These are phyloP conservation scores for Herminia tarsipennalis DNA, from an alignment of 2,888 invertebrate species.

Conservation along the genomic window DNA sequence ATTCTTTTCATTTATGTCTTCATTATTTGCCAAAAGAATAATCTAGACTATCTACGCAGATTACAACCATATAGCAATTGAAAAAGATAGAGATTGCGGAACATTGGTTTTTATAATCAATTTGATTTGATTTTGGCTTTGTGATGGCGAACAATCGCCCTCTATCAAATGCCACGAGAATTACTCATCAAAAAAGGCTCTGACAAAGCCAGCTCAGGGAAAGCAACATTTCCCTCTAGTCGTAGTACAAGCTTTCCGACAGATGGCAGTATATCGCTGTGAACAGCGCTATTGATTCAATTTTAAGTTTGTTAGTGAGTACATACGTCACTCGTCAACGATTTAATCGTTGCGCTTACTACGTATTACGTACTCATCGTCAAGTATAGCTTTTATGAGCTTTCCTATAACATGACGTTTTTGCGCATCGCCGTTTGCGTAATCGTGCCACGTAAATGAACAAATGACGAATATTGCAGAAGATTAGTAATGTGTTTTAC, in stretches of 20 bases:
- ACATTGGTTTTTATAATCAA: too few species aligned
- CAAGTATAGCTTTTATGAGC: conserved; percentile 39
- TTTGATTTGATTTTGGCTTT: too few species aligned
- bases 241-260: conserved; percentile 15
- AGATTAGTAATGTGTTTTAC: conserved; percentile 1
- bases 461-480: conserved; percentile 34
- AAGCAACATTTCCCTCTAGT: conserved; percentile 13
- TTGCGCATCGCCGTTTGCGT: conserved; percentile 45
- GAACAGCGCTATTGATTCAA: conserved; percentile 22
- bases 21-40: too few species aligned
- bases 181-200: conserved; percentile 18
- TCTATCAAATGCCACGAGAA: conserved; percentile 24
- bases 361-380: conserved; percentile 15
- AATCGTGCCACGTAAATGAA: conserved; percentile 43
- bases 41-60: too few species aligned
- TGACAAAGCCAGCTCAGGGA: conserved; percentile 9
- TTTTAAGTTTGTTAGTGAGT: conserved; percentile 13
- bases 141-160: conserved; percentile 27
- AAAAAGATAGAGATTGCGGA: too few species aligned
- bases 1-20: too few species aligned
- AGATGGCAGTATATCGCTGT: conserved; percentile 34
- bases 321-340: conserved; percentile 39
- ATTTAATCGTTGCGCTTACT: conserved; percentile 20
- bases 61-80: too few species aligned
- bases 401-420: conserved; percentile 53